Evolutionary conservation across 2,113 vertebrate genomes (phyloP).

Genomic region (Chloroceryle aenea): DNA sequence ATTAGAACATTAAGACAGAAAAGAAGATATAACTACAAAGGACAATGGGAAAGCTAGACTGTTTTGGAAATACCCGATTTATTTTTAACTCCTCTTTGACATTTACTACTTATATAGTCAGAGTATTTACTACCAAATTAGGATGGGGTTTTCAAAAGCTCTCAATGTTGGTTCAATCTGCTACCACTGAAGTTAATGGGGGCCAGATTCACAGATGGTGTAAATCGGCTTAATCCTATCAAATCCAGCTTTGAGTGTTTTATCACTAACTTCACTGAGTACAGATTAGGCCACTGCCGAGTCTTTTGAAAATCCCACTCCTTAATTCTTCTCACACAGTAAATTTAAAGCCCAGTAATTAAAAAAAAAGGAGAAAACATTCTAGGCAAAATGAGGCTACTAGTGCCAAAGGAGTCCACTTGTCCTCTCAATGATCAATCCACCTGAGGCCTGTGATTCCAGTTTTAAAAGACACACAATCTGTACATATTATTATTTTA

Average conservation of each 20-base stretch:
- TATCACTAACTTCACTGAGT: slow-evolving; percentile 64
- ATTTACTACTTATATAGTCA: neutral
- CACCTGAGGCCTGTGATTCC: neutral
- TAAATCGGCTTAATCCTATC: slow-evolving; percentile 65
- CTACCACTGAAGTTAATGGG: slow-evolving; percentile 59
- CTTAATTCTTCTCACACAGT: slow-evolving; percentile 59
- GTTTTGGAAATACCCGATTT: neutral
- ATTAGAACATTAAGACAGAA: neutral
- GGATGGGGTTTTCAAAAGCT: slow-evolving; percentile 15
- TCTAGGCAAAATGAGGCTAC: neutral
- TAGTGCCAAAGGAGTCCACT: neutral
- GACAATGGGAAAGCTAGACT: neutral
- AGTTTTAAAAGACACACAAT: neutral
- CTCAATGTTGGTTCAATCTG: slow-evolving; percentile 40
- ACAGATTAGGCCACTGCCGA: slow-evolving; percentile 55
- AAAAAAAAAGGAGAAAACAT: neutral
- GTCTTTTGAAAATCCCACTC: slow-evolving; percentile 63
- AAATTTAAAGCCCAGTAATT: slow-evolving; percentile 48
- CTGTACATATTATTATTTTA: neutral
- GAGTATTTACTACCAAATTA: slow-evolving; percentile 33
- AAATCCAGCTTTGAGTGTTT: slow-evolving; percentile 70
- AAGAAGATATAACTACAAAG: neutral
- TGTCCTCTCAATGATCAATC: neutral
- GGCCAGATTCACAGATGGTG: slow-evolving; percentile 70
- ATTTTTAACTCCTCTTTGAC: neutral